A percentile compares a stretch with the other conserved stretches of the same genome.
These are phyloP conservation scores for Harmothoe impar DNA, from an alignment of 2,888 invertebrate species.

Conservation along the genomic window DNA sequence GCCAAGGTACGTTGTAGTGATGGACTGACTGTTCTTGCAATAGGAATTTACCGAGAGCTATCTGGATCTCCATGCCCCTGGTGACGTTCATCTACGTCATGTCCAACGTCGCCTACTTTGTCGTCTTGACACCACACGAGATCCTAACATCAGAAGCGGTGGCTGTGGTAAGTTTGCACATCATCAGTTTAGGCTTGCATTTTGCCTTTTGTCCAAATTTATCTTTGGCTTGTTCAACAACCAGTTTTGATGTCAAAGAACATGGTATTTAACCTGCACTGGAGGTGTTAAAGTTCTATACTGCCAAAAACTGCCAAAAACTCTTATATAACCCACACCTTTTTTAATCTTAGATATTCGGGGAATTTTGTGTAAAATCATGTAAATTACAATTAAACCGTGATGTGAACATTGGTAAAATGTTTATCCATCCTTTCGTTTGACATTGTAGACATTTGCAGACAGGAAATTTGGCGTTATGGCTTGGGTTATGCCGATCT, in stretches of 20 bases:
- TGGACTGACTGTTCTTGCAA: background rate
- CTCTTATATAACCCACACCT: no score
- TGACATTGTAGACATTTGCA: constrained; percentile 84
- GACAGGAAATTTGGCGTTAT: constrained; percentile 92
- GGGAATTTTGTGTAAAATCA: no score
- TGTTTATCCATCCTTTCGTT: no score
- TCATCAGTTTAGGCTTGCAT: background rate
- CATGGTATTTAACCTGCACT: no score
- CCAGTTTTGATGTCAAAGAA: no score
- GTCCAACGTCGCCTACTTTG: constrained; percentile 86
- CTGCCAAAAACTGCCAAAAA: no score
- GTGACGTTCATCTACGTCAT: constrained; percentile 93
- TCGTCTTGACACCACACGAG: constrained; percentile 69
- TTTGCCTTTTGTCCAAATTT: background rate
- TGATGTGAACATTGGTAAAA: no score
- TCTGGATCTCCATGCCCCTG: constrained; percentile 94
- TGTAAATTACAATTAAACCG: no score
- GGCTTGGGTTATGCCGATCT: constrained; percentile 95
- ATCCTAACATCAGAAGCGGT: constrained; percentile 71
- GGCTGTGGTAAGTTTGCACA: constrained; percentile 70
- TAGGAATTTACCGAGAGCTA: constrained; percentile 91
- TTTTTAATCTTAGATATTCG: no score
- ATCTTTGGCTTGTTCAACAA: background rate
- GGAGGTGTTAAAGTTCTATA: no score
- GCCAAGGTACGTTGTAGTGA: no score